Percentiles rank a stretch among this genome's conserved stretches.
Conservation (phyloP, 2,888 invertebrate species). For the Troglohyphantes excavatus region DNA sequence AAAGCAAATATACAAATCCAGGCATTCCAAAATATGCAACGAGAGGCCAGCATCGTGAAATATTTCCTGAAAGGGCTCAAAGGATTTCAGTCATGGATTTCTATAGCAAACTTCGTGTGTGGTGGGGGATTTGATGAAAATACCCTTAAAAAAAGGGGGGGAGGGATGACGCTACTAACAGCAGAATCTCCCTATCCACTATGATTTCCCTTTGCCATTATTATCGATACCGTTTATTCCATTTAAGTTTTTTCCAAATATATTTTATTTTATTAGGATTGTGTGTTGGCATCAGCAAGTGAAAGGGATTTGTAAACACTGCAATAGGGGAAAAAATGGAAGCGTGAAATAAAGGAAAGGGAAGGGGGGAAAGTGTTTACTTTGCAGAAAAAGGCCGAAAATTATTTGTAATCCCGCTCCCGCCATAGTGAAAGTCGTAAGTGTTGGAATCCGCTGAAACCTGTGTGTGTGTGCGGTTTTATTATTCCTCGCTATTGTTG, state of each 20-base stretch:
- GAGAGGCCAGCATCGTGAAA: conserved; percentile 21
- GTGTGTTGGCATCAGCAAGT: conserved; percentile 3
- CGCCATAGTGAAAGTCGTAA: conserved; percentile 37
- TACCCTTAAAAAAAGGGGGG: conserved; percentile 29
- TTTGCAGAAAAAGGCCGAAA: conserved; percentile 63
- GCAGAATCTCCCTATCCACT: conserved; percentile 51
- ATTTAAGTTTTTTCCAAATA: neutral
- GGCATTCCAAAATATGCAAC: conserved; percentile 12
- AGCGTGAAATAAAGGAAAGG: conserved; percentile 52
- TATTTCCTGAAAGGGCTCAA: conserved; percentile 64
- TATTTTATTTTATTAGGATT: conserved; percentile 17
- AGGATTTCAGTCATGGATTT: conserved; percentile 64
- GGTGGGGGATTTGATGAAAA: conserved; percentile 70
- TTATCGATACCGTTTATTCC: conserved; percentile 68
- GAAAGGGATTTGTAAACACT: conserved; percentile 63
- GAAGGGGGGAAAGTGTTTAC: conserved; percentile 70
- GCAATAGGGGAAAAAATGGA: conserved; percentile 29
- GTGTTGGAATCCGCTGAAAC: conserved; percentile 18
- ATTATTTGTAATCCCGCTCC: conserved; percentile 76
- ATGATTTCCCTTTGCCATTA: conserved; percentile 66
- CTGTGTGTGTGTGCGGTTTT: neutral
- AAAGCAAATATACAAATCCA: conserved; percentile 4
- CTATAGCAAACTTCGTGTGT: conserved; percentile 23
- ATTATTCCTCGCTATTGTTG: conserved; percentile 55
- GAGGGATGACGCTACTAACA: conserved; percentile 39